Base-by-base conservation (phyloP, 2,888 invertebrate species). In the Thalpophila matura region DNA sequence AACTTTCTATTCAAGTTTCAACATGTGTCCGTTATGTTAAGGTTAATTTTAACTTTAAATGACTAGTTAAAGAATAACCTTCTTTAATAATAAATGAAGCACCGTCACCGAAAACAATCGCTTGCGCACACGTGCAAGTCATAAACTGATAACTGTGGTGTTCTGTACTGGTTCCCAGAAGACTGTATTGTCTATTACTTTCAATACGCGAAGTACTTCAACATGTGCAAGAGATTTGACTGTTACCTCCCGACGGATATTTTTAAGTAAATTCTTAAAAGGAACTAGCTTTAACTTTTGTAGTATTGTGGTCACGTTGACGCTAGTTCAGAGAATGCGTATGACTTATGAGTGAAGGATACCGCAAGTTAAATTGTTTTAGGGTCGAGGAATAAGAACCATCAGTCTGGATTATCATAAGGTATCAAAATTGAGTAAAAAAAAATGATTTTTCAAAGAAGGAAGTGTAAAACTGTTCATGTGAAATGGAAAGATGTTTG, bases 71-170 rank as follows among this genome's bases (percentile, higher is more conserved):
- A 74, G 58, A 77, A 64, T 59, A 61, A 54, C 51, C 45, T 51
- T 46, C 60, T 62, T n/a, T n/a, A n/a, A 46, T 59, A 57, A 62
- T 56, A 55, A 62, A 74, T 51, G 43, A 51, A 66, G 47, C n/a
- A 37, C 51, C 46, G 46, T 46, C n/a, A 37, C 51, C 46, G 46
- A 57, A 80, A 82, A 86, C 86, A 89, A 90, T 89, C 57, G 46
- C 27, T 12, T 54, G 79, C 67, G 87, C 88, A 90, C 92, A 92
- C 91, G 92, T 93, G 92, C 90, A 91, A 84, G 81, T 76, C 87
- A 85, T 89, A 88, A 91, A 90, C 77, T 83, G 77, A 85, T 86
- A 82, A 81, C 72, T 70, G 62, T 65, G 60, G 77, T 46, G 69
- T 63, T 81, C 79, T 80, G 78, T 89, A 88, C 85, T 87, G 87